Evolutionary conservation across 2,113 vertebrate species (phyloP), one percentile per base, ranked within the genome.

Genomic region (Uropsilus gracilis): DNA sequence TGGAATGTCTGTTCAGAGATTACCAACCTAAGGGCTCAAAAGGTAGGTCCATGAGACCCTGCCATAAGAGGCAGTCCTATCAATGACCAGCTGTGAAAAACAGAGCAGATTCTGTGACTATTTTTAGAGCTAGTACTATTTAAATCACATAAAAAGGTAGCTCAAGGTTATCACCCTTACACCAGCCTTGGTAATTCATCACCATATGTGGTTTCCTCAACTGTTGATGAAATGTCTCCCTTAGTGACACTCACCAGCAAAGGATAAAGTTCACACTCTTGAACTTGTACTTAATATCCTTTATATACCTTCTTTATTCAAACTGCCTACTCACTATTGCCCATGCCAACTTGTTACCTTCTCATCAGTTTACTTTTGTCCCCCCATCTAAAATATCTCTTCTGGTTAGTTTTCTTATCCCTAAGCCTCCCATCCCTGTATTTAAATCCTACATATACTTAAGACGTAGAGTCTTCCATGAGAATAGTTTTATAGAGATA

Each of bases 1-100:
- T 88, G 78, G 89, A 95, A 95, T 96, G 83, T 94, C 89, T 96
- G 69, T 92, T 94, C 37, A 93, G 91, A 96, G 86, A 93, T 95
- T 82, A 94, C 92, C 73, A 92, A 57, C 20, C 64, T 64, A 12
- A 95, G 48, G 42, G n/a, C n/a, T 95, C 86, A 68, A 91, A 89
- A 81, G 61, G 18, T 86, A 76, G 81, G 82, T 73, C 48, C 86
- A 72, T 9, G 63, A 89, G 61, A 57, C 37, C 57, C 91, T 93
- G 42, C 89, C 83, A 78, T 95, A 95, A 90, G 42, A 68, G 75
- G 73, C 22, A 69, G 10, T 44, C 94, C 91, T 78, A 73, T 94
- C 91, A 91, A 90, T 64, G 88, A 76, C 93, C 66, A 63, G 26
- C 37, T 88, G 46, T 90, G 91, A 59, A 90, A 90, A 85, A 76